These are phyloP conservation scores for Acronicta aceris DNA, from an alignment of 2,888 invertebrate genomes.

Conservation along the genomic window DNA sequence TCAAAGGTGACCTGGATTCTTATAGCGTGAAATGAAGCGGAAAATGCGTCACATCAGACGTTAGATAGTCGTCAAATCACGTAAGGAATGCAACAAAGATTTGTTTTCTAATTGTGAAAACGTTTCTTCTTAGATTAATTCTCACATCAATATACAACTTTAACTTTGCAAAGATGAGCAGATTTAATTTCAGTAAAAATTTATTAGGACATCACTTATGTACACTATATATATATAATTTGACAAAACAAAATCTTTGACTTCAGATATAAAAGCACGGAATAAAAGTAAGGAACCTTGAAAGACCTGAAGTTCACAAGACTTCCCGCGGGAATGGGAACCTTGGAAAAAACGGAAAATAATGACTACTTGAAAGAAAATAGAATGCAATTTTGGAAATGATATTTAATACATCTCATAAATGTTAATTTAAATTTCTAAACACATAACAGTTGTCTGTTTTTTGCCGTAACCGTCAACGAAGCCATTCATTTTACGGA, in stretches of 20 bases:
- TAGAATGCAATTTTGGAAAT: constrained; percentile 15
- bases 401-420: constrained; percentile 11
- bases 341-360: no score
- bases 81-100: constrained; percentile 15
- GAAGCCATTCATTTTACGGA: constrained; percentile 13
- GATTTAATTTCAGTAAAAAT: no score
- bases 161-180: no score
- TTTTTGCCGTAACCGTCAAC: constrained; percentile 4
- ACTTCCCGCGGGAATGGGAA: no score
- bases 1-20: constrained; percentile 43
- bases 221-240: no score
- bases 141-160: not conserved
- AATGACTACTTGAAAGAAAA: not conserved
- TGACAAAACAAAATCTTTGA: no score
- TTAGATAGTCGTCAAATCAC: constrained; percentile 2
- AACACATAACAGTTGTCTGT: constrained; percentile 23
- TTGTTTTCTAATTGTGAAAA: constrained; percentile 5
- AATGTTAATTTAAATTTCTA: constrained; percentile 17
- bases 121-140: not conserved
- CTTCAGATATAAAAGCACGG: no score
- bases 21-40: constrained; percentile 39
- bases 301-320: no score
- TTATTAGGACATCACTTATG: no score
- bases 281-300: no score
- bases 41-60: constrained; percentile 24